These are phyloP conservation scores for Xanthorhoe designata DNA, from an alignment of 2,888 invertebrate species.

Conservation along the genomic window DNA sequence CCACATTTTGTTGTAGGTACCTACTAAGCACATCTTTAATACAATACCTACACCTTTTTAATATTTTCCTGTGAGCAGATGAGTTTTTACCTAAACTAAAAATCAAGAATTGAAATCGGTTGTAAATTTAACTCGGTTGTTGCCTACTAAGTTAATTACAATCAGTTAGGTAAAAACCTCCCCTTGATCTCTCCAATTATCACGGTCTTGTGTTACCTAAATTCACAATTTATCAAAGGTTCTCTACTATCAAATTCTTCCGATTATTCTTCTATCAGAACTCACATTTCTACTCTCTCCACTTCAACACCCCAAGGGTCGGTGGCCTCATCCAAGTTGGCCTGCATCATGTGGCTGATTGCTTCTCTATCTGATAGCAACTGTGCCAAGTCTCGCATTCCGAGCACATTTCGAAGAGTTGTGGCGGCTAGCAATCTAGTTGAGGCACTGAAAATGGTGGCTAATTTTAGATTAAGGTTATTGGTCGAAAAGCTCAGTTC, in stretches of 20 bases:
- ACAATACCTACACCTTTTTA: too few species aligned
- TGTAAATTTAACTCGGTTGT: too few species aligned
- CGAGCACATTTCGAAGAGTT: constrained; percentile 95
- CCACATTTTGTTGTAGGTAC: too few species aligned
- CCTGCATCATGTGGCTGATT: constrained; percentile 96
- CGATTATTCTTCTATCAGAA: background rate
- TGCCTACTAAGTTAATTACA: too few species aligned
- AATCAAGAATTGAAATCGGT: too few species aligned
- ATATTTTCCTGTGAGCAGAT: too few species aligned
- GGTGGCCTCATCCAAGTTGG: constrained; percentile 93
- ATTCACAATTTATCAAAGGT: background rate
- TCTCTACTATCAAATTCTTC: background rate
- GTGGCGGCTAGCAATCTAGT: constrained; percentile 93
- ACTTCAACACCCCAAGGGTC: constrained; percentile 98
- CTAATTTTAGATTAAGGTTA: background rate
- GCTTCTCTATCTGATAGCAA: constrained; percentile 96
- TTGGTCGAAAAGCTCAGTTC: too few species aligned
- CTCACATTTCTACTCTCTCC: constrained; percentile 97
- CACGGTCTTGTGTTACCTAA: too few species aligned
- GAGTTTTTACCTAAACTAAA: too few species aligned
- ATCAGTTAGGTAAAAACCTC: too few species aligned
- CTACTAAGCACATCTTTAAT: too few species aligned
- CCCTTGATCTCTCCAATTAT: too few species aligned
- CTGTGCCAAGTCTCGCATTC: constrained; percentile 96
- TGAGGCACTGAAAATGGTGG: constrained; percentile 87